Evolutionary conservation across 2,888 invertebrate species (phyloP), one percentile per base, ranked within the genome.

Genomic region (Apoda limacodes): DNA sequence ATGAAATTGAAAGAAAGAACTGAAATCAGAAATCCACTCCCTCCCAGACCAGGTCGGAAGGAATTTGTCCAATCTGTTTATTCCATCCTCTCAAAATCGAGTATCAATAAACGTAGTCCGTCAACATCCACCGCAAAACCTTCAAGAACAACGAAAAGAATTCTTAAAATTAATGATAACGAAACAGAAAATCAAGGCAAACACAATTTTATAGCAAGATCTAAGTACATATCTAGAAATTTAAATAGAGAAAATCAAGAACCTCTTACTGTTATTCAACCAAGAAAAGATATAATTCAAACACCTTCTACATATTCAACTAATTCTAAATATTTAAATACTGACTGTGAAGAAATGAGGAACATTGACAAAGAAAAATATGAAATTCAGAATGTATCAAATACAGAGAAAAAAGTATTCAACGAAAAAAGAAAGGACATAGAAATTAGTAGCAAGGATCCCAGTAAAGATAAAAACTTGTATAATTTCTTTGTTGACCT

Each of bases 401-500:
- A 39, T 7, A 25, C 31, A n/a, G 40, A 44, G 0, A 48, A 40
- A 20, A 40, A 47, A 32, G 40, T 54, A 2, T 24, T 52, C 17
- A 50, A 50, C 30, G 50, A 48, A 12, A 44, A 42, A 12, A 30
- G 45, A 5, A 40, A 52, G 1, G 43, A 43, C 1, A 61, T 57
- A 0, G 14, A 55, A 2, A 45, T 59, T 1, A 42, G 51, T 3
- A 34, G 45, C 4, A 30, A 21, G 1, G 30, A 33, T 2, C 39
- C 41, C 0, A 50, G 39, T 32, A 44, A 51, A 1, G 56, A 64
- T 4, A 55, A 53, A 10, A 47, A 50, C 6, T 22, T 72, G 1
- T 71, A 67, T 26, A 63, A 65, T 26, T 60, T 72, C 26, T 70
- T 71, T 25, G 60, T 68, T 0, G 65, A 75, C 43, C 28, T 72